A percentile compares a stretch with the other conserved stretches of the same genome.
Evolutionary conservation across 1,140 invertebrate genomes (phyloP).

Genomic region (Cyphomyrmex costatus): DNA sequence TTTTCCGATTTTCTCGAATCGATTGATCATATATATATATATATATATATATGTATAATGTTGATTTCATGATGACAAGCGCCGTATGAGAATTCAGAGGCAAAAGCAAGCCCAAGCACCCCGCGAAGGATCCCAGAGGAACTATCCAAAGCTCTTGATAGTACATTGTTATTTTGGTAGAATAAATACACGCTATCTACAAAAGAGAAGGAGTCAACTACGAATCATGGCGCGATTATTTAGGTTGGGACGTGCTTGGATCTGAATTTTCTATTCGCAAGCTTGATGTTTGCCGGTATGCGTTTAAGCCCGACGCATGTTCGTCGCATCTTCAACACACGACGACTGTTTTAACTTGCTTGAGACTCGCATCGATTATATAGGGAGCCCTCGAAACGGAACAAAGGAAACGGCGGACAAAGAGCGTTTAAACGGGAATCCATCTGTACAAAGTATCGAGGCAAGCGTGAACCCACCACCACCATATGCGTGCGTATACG

Average conservation of each 20-base stretch:
- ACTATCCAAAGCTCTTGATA: constrained; percentile 67
- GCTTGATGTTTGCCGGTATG: constrained; percentile 23
- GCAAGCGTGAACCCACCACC: constrained; percentile 85
- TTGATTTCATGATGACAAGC: constrained; percentile 52
- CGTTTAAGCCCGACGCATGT: constrained; percentile 21
- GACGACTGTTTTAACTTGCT: constrained; percentile 49
- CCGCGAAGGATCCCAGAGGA: constrained; percentile 63
- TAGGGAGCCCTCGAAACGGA: constrained; percentile 58
- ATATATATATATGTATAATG: too few species aligned
- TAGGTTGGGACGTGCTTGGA: constrained; percentile 12
- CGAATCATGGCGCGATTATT: constrained; percentile 33
- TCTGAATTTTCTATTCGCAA: constrained; percentile 35
- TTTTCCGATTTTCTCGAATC: background rate
- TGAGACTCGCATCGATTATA: constrained; percentile 53
- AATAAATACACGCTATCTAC: constrained; percentile 41
- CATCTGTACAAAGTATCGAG: constrained; percentile 69
- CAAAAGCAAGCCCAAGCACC: constrained; percentile 72
- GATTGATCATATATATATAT: background rate
- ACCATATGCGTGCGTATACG: constrained; percentile 76
- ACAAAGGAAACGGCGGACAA: constrained; percentile 65
- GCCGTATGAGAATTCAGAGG: constrained; percentile 57
- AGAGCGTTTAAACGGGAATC: constrained; percentile 62
- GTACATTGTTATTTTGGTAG: constrained; percentile 4
- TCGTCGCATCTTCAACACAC: constrained; percentile 25
- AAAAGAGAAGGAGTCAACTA: background rate